phyloP scores from a whole-genome alignment of 1,140 invertebrate genomes.

The Dendroctonus ponderosae region DNA sequence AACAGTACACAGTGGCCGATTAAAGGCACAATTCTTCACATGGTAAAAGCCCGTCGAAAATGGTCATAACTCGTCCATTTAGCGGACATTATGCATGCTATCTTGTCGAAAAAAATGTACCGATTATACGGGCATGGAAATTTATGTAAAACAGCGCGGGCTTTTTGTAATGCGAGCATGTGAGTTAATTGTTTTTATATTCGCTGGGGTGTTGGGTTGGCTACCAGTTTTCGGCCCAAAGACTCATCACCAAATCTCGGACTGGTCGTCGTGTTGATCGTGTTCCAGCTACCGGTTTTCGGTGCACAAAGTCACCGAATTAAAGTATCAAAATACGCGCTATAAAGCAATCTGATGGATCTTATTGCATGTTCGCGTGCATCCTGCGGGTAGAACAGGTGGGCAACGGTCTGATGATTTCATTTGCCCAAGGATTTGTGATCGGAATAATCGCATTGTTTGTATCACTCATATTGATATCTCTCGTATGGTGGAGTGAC shows the following conservation, averaged over 20 bases:
- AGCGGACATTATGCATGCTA: constrained; percentile 41
- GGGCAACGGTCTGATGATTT: constrained; percentile 9
- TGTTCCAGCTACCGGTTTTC: constrained; percentile 23
- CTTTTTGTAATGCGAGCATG: constrained; percentile 40
- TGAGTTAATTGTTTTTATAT: constrained; percentile 16
- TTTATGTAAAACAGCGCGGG: constrained; percentile 43
- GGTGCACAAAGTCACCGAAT: constrained; percentile 12
- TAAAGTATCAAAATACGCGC: constrained; percentile 24
- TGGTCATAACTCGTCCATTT: no score
- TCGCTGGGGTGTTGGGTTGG: constrained; percentile 2
- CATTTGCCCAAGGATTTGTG: no score
- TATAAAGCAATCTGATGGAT: constrained; percentile 29
- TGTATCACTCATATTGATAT: no score
- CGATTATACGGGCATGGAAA: constrained; percentile 43
- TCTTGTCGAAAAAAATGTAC: constrained; percentile 41
- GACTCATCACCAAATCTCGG: no score
- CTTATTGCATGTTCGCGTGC: constrained; percentile 27
- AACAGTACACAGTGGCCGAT: no score
- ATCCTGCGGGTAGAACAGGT: constrained; percentile 13
- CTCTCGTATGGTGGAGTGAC: no score
- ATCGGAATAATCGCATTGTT: no score
- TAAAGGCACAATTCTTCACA: no score
- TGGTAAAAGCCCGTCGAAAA: no score
- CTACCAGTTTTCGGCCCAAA: not conserved
- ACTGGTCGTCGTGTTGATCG: no score